These are phyloP conservation scores for Sitophilus oryzae DNA, from an alignment of 1,140 invertebrate species.

Conservation along the genomic window DNA sequence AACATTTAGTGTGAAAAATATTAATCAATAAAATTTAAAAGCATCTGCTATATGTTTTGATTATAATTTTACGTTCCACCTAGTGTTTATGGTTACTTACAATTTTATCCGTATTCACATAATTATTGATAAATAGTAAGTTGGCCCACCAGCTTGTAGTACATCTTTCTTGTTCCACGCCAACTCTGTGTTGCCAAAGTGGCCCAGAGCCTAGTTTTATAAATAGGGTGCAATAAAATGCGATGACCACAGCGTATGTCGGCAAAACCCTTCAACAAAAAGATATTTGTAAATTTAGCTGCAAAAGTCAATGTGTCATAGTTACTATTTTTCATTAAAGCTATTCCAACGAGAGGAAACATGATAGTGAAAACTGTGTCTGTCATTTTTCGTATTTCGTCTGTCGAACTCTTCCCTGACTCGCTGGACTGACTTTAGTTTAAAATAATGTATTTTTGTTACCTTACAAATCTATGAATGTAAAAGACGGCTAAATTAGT, in stretches of 20 bases:
- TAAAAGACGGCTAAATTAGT: slow-evolving; percentile 16
- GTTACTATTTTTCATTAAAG: no score
- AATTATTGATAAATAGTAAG: slow-evolving; percentile 79
- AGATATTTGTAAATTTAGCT: not conserved
- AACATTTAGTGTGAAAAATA: no score
- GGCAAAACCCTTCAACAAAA: slow-evolving; percentile 60
- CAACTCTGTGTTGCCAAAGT: slow-evolving; percentile 58
- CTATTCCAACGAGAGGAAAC: no score
- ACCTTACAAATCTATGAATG: slow-evolving; percentile 25
- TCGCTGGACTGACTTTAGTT: no score
- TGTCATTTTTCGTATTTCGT: no score
- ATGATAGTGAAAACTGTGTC: no score
- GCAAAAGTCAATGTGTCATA: no score
- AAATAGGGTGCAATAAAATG: slow-evolving; percentile 66
- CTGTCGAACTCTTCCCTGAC: no score
- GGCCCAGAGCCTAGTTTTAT: slow-evolving; percentile 60
- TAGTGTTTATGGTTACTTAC: no score
- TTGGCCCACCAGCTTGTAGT: slow-evolving; percentile 76
- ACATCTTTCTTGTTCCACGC: slow-evolving; percentile 60
- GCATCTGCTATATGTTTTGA: no score
- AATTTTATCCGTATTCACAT: slow-evolving; percentile 59
- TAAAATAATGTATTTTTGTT: no score
- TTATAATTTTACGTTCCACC: no score
- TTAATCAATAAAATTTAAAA: not conserved
- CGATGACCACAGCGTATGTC: slow-evolving; percentile 59